Conservation (phyloP, 2,888 invertebrate species). For the Volucella inflata region DNA sequence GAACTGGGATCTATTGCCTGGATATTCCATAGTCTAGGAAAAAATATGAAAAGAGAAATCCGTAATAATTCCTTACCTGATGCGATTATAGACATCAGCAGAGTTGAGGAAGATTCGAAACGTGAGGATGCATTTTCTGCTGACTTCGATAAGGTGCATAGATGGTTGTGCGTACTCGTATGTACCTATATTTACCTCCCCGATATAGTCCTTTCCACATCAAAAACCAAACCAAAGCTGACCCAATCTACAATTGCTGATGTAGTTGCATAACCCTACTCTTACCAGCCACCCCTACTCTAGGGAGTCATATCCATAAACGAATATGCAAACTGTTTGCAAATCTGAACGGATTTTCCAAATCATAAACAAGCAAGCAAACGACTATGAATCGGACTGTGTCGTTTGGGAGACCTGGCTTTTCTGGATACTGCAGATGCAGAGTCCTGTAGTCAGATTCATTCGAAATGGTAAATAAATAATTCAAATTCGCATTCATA, state of each 20-base stretch:
- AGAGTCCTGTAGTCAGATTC: constrained; percentile 49
- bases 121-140: constrained; percentile 54
- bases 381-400: constrained; percentile 35
- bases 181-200: too few species aligned
- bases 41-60: constrained; percentile 21
- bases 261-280: constrained; percentile 34
- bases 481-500: constrained; percentile 65
- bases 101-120: constrained; percentile 10
- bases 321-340: constrained; percentile 36
- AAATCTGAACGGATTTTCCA: constrained; percentile 67
- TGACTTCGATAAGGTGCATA: constrained; percentile 47
- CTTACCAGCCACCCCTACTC: neutral
- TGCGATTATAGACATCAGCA: constrained; percentile 63
- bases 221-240: neutral
- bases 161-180: neutral
- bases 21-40: constrained; percentile 14
- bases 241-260: constrained; percentile 23
- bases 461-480: constrained; percentile 65
- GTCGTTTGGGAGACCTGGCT: constrained; percentile 55
- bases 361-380: constrained; percentile 61
- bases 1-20: constrained; percentile 27
- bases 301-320: neutral
- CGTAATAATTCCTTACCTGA: constrained; percentile 73
- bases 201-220: neutral
- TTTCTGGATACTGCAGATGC: constrained; percentile 19